Conservation (phyloP, 1,140 invertebrate genomes). For the Microplitis demolitor region DNA sequence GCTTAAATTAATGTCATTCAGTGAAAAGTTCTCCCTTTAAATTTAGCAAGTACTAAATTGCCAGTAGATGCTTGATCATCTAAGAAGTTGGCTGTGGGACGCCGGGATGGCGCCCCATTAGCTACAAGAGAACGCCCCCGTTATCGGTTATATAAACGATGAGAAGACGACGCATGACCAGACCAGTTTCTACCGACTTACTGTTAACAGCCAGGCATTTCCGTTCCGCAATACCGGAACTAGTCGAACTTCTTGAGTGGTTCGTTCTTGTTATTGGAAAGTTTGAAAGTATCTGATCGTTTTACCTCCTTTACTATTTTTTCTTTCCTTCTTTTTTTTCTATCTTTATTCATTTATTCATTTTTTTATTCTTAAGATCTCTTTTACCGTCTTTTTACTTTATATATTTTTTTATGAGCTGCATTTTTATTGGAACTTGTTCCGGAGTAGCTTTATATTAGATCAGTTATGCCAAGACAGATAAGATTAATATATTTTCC, state of each 20-base stretch:
- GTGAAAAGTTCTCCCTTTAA: neutral
- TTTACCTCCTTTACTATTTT: constrained; percentile 13
- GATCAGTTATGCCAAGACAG: no score
- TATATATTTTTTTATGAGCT: neutral
- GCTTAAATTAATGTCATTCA: neutral
- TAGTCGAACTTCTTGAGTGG: constrained; percentile 27
- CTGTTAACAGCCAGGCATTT: constrained; percentile 11
- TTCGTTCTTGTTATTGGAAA: constrained; percentile 28
- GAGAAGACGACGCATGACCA: constrained; percentile 14
- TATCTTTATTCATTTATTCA: no score
- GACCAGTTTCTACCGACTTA: constrained; percentile 15
- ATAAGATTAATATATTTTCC: no score
- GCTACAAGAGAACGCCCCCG: constrained; percentile 23
- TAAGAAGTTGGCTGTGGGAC: constrained; percentile 17
- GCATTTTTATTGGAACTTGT: neutral
- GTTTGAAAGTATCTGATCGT: constrained; percentile 21
- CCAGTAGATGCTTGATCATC: constrained; percentile 22
- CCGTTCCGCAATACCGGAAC: constrained; percentile 25
- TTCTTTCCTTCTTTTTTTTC: neutral
- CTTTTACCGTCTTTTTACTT: neutral
- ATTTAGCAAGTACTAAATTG: constrained; percentile 18
- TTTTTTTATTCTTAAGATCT: no score
- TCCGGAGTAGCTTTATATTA: neutral
- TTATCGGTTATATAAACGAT: constrained; percentile 23
- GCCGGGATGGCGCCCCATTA: constrained; percentile 27